Percentiles rank a stretch among this genome's conserved stretches.
Evolutionary conservation across 2,113 vertebrate species (phyloP).

Genomic region (Plotosus lineatus): DNA sequence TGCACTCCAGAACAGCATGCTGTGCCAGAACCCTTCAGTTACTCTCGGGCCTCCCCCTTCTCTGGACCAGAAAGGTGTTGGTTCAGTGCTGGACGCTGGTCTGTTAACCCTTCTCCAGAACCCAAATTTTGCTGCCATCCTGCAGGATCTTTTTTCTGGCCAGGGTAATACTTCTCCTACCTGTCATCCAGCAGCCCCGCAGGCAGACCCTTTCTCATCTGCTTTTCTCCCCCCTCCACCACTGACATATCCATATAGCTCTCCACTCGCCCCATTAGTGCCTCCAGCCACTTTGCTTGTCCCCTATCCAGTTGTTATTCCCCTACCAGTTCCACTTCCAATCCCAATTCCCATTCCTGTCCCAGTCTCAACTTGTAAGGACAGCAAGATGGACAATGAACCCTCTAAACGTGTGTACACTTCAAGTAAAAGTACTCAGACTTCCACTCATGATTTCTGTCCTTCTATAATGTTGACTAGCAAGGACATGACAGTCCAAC

Average conservation of each 20-base stretch:
- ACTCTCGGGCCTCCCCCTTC: slow-evolving; percentile 77
- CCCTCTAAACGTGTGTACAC: slow-evolving; percentile 75
- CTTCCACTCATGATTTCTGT: slow-evolving; percentile 64
- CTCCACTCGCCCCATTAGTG: slow-evolving; percentile 85
- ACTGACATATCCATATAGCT: slow-evolving; percentile 80
- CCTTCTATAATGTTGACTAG: slow-evolving; percentile 38
- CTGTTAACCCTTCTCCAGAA: slow-evolving; percentile 86
- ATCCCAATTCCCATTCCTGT: slow-evolving; percentile 89
- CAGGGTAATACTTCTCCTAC: slow-evolving; percentile 70
- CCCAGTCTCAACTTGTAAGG: slow-evolving; percentile 79
- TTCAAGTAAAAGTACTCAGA: slow-evolving; percentile 86
- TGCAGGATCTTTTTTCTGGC: slow-evolving; percentile 90
- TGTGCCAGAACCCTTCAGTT: slow-evolving; percentile 75
- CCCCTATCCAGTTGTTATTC: slow-evolving; percentile 92
- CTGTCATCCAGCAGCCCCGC: slow-evolving; percentile 74
- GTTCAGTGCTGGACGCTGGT: slow-evolving; percentile 78
- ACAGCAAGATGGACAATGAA: slow-evolving; percentile 75
- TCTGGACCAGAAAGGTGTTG: slow-evolving; percentile 82
- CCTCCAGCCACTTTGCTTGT: slow-evolving; percentile 92
- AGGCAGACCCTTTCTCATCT: slow-evolving; percentile 68
- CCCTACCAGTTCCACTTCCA: slow-evolving; percentile 90
- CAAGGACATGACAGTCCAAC: slow-evolving; percentile 30
- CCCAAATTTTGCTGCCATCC: slow-evolving; percentile 85
- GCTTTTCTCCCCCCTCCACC: slow-evolving; percentile 72
- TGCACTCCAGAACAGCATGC: slow-evolving; percentile 78